Percentiles rank a stretch among this genome's conserved stretches.
phyloP scores from a whole-genome alignment of 2,797 vertebrate genomes.

The Girardinus metallicus region DNA sequence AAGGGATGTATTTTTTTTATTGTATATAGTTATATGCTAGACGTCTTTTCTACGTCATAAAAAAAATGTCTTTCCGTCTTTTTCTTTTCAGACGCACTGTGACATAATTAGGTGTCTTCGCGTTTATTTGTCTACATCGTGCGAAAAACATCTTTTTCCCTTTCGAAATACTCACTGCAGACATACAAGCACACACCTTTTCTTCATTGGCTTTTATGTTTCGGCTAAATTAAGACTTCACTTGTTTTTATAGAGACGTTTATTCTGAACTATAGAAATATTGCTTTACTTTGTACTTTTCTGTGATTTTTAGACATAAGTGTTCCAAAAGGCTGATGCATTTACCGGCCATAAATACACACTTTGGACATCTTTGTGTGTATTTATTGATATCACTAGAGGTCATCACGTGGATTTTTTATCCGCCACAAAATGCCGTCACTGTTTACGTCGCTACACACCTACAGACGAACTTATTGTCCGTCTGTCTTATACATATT shows the following conservation, averaged over 20 bases:
- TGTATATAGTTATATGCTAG: too few species aligned
- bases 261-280: not conserved
- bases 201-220: not conserved
- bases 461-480: not conserved
- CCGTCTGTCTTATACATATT: not conserved
- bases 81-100: not conserved
- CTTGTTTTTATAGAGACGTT: not conserved
- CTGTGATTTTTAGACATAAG: not conserved
- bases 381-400: not conserved
- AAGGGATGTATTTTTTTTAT: not conserved
- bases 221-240: not conserved
- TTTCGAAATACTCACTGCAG: not conserved
- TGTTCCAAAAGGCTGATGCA: too few species aligned
- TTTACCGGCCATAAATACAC: not conserved
- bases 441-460: not conserved
- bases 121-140: not conserved
- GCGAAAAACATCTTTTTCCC: not conserved
- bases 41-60: not conserved
- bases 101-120: too few species aligned
- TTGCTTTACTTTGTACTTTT: not conserved
- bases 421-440: not conserved
- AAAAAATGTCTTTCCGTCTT: not conserved
- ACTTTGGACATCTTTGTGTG: not conserved
- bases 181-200: not conserved
- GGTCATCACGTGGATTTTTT: not conserved